Percentiles rank a stretch among this genome's conserved stretches.
phyloP scores from a whole-genome alignment of 2,888 invertebrate genomes.

The Pinctada fucata region DNA sequence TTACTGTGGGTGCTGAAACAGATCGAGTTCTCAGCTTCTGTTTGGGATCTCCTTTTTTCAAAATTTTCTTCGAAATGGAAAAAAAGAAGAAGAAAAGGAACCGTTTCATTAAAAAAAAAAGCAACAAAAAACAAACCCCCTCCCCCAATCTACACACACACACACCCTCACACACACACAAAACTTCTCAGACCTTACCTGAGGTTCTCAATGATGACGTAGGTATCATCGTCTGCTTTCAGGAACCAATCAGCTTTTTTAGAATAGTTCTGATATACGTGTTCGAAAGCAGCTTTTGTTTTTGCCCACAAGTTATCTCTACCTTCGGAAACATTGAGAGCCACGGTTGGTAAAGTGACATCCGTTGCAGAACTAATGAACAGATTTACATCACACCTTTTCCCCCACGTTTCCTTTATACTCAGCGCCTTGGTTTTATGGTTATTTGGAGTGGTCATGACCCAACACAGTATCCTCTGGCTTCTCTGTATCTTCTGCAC shows the following conservation, averaged over 20 bases:
- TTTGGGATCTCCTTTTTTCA: too few species aligned
- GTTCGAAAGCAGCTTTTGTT: slow-evolving; percentile 94
- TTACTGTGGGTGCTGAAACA: too few species aligned
- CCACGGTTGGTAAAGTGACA: slow-evolving; percentile 84
- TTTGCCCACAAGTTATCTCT: slow-evolving; percentile 97
- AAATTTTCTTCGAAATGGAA: too few species aligned
- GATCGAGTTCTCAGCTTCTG: too few species aligned
- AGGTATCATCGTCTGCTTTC: too few species aligned
- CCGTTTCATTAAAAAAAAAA: too few species aligned
- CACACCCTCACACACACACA: too few species aligned
- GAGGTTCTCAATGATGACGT: slow-evolving; percentile 86
- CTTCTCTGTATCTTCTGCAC: too few species aligned
- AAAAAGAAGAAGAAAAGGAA: too few species aligned
- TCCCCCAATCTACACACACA: too few species aligned
- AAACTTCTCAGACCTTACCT: slow-evolving; percentile 78
- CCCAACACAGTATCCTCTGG: slow-evolving; percentile 91
- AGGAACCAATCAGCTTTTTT: slow-evolving; percentile 94
- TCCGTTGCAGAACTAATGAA: slow-evolving; percentile 81
- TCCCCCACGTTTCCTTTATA: slow-evolving; percentile 97
- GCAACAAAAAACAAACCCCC: too few species aligned
- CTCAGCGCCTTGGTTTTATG: slow-evolving; percentile 92
- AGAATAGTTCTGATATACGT: slow-evolving; percentile 88
- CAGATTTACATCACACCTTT: slow-evolving; percentile 81
- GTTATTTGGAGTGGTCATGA: slow-evolving; percentile 95
- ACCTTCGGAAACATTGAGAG: slow-evolving; percentile 89